Base-by-base conservation (phyloP, 2,888 invertebrate species). In the Acanthosepion esculentum region DNA sequence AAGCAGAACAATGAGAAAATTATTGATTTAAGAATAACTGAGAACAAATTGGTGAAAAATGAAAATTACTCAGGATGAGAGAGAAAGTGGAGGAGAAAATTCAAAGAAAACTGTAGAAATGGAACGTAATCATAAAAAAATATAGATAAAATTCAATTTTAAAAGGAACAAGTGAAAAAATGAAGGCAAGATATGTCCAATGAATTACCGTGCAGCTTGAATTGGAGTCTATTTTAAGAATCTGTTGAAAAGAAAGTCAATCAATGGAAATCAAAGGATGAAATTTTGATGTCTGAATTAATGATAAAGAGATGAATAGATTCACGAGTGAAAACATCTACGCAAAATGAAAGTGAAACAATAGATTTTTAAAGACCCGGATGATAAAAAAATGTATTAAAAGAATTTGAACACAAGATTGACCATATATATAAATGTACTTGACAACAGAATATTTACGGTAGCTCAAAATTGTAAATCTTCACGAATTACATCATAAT, bases 231-330 rank as follows among this genome's bases (percentile, higher is more conserved):
- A 78, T 78, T 78, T 78, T 15, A 78, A 78, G 78, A n/a, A 33
- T 78, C n/a, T 78, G 78, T 10, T 78, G n/a, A 78, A 78, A 78
- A 78, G 78, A 78, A 78, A n/a, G 12, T 15, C 78, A 78, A 78
- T 78, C 78, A 78, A 78, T 78, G 78, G 15, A 78, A 78, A 78
- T 33, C n/a, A 33, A n/a, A 78, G 33, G n/a, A 78, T 78, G 78
- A 78, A 33, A n/a, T n/a, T 33, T n/a, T 78, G 78, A 78, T 78
- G 78, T 78, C 78, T 78, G 78, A 78, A 78, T 78, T 78, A 78
- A 78, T 15, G n/a, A 78, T n/a, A 78, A n/a, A n/a, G n/a, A 78
- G 78, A 78, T 78, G 78, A 78, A 78, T n/a, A 78, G 78, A 78
- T n/a, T 33, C n/a, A 5, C 15, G 12, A 78, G 15, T 33, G 78